A percentile compares a stretch with the other conserved stretches of the same genome.
Evolutionary conservation across 2,797 vertebrate genomes (phyloP).

Genomic region (Eulemur mongoz): DNA sequence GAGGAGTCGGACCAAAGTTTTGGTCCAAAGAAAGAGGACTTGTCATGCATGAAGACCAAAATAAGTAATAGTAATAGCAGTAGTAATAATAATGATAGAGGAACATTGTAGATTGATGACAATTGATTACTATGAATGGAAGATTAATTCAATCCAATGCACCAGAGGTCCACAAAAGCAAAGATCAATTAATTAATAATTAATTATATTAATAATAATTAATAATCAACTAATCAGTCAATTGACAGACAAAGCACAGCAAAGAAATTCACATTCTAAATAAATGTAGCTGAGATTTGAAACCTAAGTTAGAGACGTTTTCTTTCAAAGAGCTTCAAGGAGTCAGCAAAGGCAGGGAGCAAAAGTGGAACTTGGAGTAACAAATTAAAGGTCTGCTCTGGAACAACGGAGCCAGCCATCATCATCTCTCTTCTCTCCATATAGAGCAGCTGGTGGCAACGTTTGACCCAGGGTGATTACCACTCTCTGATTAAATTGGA

Average conservation of each 20-base stretch:
- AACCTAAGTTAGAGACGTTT: neutral
- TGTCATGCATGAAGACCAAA: neutral
- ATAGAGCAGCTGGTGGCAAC: neutral
- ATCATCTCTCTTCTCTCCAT: neutral
- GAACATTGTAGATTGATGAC: neutral
- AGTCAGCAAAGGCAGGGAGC: neutral
- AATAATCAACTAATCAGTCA: neutral
- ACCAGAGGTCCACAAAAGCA: neutral
- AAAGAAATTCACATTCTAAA: neutral
- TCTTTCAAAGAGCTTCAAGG: neutral
- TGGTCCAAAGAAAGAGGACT: neutral
- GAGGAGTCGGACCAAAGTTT: neutral
- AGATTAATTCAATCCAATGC: neutral
- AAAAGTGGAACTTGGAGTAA: neutral
- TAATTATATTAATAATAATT: too few relatives aligned
- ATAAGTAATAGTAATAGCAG: neutral
- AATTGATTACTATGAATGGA: neutral
- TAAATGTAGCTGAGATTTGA: neutral
- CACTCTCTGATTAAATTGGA: neutral
- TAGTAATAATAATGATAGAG: neutral
- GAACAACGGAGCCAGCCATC: neutral
- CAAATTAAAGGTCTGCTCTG: conserved; percentile 4
- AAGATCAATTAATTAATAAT: neutral
- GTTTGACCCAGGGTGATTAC: neutral
- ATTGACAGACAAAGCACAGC: neutral